Evolutionary conservation across 1,140 invertebrate genomes (phyloP).

Genomic region (Drosophila ananassae): DNA sequence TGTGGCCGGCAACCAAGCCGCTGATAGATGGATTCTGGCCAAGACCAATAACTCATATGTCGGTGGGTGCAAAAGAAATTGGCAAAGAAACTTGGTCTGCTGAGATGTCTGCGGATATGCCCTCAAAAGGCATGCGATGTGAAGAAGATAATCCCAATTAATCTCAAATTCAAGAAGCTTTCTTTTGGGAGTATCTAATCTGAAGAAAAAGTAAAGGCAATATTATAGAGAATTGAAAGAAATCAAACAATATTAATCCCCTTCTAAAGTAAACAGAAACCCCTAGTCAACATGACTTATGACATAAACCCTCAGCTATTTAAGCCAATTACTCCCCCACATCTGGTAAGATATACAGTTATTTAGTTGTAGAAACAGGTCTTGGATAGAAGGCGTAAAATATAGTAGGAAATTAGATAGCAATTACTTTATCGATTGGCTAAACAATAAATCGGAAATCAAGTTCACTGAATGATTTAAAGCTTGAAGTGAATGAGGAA

Average conservation of each 20-base stretch:
- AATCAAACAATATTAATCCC: background rate
- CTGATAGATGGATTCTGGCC: constrained; percentile 39
- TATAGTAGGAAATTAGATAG: constrained; percentile 17
- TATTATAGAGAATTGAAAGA: background rate
- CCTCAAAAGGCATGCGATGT: constrained; percentile 33
- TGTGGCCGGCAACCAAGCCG: constrained; percentile 6
- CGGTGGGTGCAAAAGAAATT: constrained; percentile 43
- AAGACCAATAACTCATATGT: constrained; percentile 36
- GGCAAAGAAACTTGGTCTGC: constrained; percentile 7
- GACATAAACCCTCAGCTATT: constrained; percentile 1
- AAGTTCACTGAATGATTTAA: constrained; percentile 2
- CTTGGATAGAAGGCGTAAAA: constrained; percentile 1
- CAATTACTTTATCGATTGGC: constrained; percentile 41
- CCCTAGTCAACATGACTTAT: background rate
- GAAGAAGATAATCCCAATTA: constrained; percentile 40
- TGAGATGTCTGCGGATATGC: constrained; percentile 5
- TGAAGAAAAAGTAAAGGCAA: background rate
- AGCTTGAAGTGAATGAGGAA: constrained; percentile 15
- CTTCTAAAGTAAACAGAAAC: background rate
- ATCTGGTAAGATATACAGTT: constrained; percentile 9
- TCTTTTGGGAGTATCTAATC: background rate
- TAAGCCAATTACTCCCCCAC: constrained; percentile 14
- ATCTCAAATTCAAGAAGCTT: constrained; percentile 12
- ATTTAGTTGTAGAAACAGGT: constrained; percentile 19
- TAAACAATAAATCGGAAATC: constrained; percentile 42